Evolutionary conservation across 2,797 vertebrate species (phyloP).

Genomic region (Gymnodraco acuticeps): DNA sequence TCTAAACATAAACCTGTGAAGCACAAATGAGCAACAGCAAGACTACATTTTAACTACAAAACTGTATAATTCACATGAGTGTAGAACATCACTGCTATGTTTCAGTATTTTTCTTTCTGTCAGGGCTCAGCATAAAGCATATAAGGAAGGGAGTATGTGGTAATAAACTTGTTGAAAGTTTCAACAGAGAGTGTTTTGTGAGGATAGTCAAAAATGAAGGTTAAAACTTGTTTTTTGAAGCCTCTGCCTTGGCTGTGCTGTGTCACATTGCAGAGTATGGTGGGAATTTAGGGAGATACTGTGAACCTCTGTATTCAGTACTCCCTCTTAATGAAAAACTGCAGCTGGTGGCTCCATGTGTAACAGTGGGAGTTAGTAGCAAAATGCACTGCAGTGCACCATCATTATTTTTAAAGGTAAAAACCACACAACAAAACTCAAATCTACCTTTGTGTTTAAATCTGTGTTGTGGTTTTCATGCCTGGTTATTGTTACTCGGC

Average conservation of each 20-base stretch:
- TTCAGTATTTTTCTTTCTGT: conserved; percentile 31
- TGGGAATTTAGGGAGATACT: background rate
- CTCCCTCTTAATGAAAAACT: background rate
- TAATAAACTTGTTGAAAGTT: conserved; percentile 18
- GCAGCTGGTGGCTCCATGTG: conserved; percentile 13
- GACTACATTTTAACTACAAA: background rate
- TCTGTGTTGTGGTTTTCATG: background rate
- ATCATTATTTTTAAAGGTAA: conserved; percentile 6
- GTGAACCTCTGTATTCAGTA: background rate
- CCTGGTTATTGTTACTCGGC: background rate
- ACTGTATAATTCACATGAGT: background rate
- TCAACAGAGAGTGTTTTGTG: conserved; percentile 9
- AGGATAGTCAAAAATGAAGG: conserved; percentile 3
- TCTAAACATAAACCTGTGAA: background rate
- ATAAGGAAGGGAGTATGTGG: background rate
- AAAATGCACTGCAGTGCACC: background rate
- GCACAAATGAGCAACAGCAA: background rate
- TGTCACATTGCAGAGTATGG: background rate
- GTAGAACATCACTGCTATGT: background rate
- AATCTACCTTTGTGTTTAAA: background rate
- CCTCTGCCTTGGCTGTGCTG: conserved; percentile 26
- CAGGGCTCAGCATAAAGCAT: conserved; percentile 4
- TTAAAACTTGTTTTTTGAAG: conserved; percentile 28
- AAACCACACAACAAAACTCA: conserved; percentile 1
- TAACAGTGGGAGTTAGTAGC: conserved; percentile 5